A percentile compares a stretch with the other conserved stretches of the same genome.
These are phyloP conservation scores for Melopsittacus undulatus DNA, from an alignment of 2,797 vertebrate species.

Conservation along the genomic window DNA sequence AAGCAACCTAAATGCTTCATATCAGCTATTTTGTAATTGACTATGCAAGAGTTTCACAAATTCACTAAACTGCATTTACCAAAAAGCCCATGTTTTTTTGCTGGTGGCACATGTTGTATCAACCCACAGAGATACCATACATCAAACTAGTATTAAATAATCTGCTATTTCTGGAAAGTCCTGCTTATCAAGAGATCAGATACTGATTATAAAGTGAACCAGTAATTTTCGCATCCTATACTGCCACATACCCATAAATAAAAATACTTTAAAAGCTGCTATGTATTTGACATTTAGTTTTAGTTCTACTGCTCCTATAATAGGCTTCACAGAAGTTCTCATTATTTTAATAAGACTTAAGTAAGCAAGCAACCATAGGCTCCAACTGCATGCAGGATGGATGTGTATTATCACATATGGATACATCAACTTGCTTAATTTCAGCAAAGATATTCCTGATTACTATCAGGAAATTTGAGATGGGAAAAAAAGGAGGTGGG, in stretches of 20 bases:
- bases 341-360: not conserved
- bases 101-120: not conserved
- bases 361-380: not conserved
- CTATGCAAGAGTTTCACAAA: not conserved
- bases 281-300: not conserved
- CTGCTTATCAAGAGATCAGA: not conserved
- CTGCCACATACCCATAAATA: not conserved
- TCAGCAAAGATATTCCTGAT: not conserved
- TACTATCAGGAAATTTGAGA: not conserved
- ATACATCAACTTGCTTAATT: not conserved
- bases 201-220: not conserved
- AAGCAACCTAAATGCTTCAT: not conserved
- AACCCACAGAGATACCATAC: not conserved
- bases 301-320: not conserved
- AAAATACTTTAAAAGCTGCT: constrained; percentile 1
- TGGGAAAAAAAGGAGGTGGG: not conserved
- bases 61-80: not conserved
- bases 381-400: not conserved
- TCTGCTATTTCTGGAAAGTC: not conserved
- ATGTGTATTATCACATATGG: not conserved
- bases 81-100: not conserved
- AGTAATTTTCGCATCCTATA: not conserved
- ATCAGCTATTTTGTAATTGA: not conserved
- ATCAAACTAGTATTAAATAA: not conserved
- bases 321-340: not conserved